Conservation (phyloP, 2,888 invertebrate species). For the Caenorhabditis zanzibari region DNA sequence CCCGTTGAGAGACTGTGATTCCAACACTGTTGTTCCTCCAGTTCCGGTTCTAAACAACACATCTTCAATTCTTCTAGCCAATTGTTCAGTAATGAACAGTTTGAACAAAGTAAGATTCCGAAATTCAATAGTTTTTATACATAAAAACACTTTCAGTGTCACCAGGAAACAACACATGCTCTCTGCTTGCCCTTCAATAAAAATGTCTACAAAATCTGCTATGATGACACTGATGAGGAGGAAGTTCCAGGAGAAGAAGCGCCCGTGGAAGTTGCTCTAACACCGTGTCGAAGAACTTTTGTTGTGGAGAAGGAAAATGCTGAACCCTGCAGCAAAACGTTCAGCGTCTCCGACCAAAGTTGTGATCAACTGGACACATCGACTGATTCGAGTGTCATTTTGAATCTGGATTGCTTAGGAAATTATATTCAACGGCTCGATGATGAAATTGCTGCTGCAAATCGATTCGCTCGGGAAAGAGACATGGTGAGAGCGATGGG, state of each 20-base stretch:
- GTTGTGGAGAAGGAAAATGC: slow-evolving; percentile 12
- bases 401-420: slow-evolving; percentile 33
- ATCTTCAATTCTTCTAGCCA: slow-evolving; percentile 41
- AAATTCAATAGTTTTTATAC: no score
- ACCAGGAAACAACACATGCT: slow-evolving; percentile 28
- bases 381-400: slow-evolving; percentile 28
- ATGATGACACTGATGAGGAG: slow-evolving; percentile 53
- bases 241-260: slow-evolving; percentile 29
- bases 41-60: slow-evolving; percentile 29
- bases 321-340: neutral
- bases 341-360: slow-evolving; percentile 21
- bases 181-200: slow-evolving; percentile 1
- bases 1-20: slow-evolving; percentile 38
- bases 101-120: slow-evolving; percentile 27
- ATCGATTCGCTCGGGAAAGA: slow-evolving; percentile 26
- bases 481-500: slow-evolving; percentile 22
- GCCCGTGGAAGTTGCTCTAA: neutral
- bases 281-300: slow-evolving; percentile 16
- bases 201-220: slow-evolving; percentile 38
- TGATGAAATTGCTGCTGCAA: slow-evolving; percentile 35
- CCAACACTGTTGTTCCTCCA: slow-evolving; percentile 39
- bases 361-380: slow-evolving; percentile 26
- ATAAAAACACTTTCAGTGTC: slow-evolving; percentile 15
- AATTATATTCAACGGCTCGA: slow-evolving; percentile 39
- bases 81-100: slow-evolving; percentile 20